Base-by-base conservation (phyloP, 1,140 invertebrate genomes). In the Arctopsyche grandis region DNA sequence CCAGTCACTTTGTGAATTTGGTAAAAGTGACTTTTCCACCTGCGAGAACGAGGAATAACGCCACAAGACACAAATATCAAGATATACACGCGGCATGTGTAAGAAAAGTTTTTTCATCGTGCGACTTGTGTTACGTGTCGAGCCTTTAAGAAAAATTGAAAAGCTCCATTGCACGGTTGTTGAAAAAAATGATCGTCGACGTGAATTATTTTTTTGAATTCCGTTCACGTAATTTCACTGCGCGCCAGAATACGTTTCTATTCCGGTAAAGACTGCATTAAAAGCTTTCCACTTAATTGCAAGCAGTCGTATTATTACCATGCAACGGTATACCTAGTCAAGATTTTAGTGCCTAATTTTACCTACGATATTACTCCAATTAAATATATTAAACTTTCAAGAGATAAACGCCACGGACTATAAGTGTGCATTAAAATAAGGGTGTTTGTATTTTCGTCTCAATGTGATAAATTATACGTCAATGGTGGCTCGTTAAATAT, bases 1-100 rank as follows among this genome's bases (percentile, higher is more conserved):
- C 38, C 69, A 71, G 69, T 46, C 38, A 48, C 69, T 71, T 71
- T 71, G 69, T 38, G 69, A 71, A 48, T 71, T 71, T 71, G 63
- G 63, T 19, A 66, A 66, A 66, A 26, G 63, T 66, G 63, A 66
- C 63, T 66, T 66, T 66, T 66, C 63, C 24, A 66, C 63, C 63
- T 66, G 48, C 48, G 48, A 14, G 48, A 52, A 52, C 48, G 48
- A 52, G 48, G 48, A 52, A 12, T 52, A 52, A 52, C 48, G 48
- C 48, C 48, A 52, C 16, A 12, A 52, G 48, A 52, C 48, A 52
- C 48, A 52, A 52, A 52, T 52, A 52, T 52, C 48, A 52, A 52
- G 29, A 52, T 52, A 52, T 52, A 52, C 16, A 52, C 16, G 16
- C 48, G 16, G 29, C 12, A 52, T 52, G 48, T 52, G 48, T 16